Evolutionary conservation across 2,113 vertebrate genomes (phyloP), one percentile per base, ranked within the genome.

Genomic region (Polypterus senegalus): DNA sequence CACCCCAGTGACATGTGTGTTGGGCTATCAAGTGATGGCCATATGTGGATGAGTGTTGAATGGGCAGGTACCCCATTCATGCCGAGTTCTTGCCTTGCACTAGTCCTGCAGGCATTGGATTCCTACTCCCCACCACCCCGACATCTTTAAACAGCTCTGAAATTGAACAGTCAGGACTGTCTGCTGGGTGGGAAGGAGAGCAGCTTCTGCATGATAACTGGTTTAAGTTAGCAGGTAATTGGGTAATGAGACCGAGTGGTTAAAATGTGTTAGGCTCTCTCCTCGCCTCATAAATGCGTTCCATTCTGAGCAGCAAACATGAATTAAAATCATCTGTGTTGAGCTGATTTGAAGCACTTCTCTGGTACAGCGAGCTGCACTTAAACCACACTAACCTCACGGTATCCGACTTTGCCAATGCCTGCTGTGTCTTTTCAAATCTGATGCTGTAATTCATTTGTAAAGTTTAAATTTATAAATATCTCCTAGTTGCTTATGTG

Each of bases 311-410:
- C 80, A 75, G 76, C 67, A 76, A 80, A 73, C 75, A 48, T 74
- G 82, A 83, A 88, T 88, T 80, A 81, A 87, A 88, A 89, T 89
- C 85, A 83, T 83, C 83, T 87, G 83, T 76, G 85, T 72, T 81
- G 79, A 63, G 80, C 81, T 79, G 82, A 83, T 77, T 74, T 73
- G 86, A 86, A 70, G 67, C 81, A 80, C 77, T 83, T 86, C 78
- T 78, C 75, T 67, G 67, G 79, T 84, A 83, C 82, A 82, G 81
- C 82, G 79, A 82, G 82, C 83, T 80, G 71, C 77, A 51, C 80
- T 74, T 84, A 84, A 82, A 85, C 84, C 84, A 73, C 83, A 78
- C 82, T 83, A 87, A 86, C 86, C 84, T 88, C 80, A 72, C 64
- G 85, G 71, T 78, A 74, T 48, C 81, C 71, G 82, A 75, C 69